Percentiles rank a stretch among this genome's conserved stretches.
These are phyloP conservation scores for Torymus texanus DNA, from an alignment of 2,888 invertebrate species.

Conservation along the genomic window DNA sequence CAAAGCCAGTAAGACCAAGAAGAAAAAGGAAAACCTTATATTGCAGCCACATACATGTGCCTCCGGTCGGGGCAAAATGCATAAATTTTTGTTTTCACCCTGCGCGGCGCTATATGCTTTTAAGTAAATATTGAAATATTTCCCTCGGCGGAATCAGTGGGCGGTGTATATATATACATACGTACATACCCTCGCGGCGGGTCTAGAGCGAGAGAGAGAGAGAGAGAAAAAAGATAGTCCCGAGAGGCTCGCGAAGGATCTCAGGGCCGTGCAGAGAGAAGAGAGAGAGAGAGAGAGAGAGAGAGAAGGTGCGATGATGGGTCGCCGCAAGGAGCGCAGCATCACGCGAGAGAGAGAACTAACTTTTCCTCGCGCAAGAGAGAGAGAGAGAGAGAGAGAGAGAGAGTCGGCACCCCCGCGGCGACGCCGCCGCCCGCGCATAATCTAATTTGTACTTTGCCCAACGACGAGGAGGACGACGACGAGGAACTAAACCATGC, in stretches of 20 bases:
- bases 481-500: not conserved
- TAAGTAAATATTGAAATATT: conserved; percentile 71
- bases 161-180: conserved; percentile 28
- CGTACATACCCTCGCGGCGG: conserved; percentile 18
- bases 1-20: not conserved
- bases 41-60: conserved; percentile 14
- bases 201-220: conserved; percentile 17
- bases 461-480: conserved; percentile 60
- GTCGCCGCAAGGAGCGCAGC: conserved; percentile 52
- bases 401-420: conserved; percentile 65
- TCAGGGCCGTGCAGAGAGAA: conserved; percentile 45
- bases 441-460: conserved; percentile 73
- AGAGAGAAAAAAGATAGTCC: conserved; percentile 49
- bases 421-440: conserved; percentile 65
- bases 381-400: conserved; percentile 60
- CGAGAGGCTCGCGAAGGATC: conserved; percentile 54
- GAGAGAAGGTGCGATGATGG: not conserved
- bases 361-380: conserved; percentile 68
- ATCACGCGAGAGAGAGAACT: conserved; percentile 46
- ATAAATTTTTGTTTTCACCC: conserved; percentile 63
- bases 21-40: conserved; percentile 49
- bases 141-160: conserved; percentile 62
- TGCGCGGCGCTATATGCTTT: conserved; percentile 58
- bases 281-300: conserved; percentile 37
- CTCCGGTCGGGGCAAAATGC: conserved; percentile 53